Conservation (phyloP, 2,888 invertebrate species). For the Tetragonula carbonaria region DNA sequence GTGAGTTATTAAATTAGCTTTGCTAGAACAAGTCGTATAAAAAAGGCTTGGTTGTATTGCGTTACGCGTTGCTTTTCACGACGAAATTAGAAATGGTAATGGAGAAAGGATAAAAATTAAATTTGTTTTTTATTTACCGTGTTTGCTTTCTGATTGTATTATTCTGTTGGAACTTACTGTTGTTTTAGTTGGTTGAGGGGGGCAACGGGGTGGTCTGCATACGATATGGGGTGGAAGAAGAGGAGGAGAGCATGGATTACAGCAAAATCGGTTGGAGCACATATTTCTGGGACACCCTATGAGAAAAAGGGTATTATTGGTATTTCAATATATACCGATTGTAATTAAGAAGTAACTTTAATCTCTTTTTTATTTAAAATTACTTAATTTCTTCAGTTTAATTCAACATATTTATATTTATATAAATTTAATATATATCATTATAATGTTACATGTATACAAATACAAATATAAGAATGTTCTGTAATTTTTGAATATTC, state of each 20-base stretch:
- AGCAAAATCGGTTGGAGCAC: constrained; percentile 22
- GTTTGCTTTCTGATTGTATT: neutral
- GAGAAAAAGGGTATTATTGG: neutral
- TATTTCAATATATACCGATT: too few species aligned
- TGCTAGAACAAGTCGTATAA: neutral
- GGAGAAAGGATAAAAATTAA: neutral
- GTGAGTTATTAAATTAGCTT: constrained; percentile 27
- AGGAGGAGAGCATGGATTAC: neutral
- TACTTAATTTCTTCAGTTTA: too few species aligned
- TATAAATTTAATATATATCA: too few species aligned
- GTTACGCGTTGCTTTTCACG: neutral
- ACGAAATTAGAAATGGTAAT: neutral
- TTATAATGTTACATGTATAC: too few species aligned
- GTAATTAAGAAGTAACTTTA: too few species aligned
- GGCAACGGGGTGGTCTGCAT: constrained; percentile 49
- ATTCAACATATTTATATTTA: too few species aligned
- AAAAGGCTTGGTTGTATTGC: constrained; percentile 5
- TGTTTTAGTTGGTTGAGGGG: constrained; percentile 64
- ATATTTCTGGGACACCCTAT: constrained; percentile 9
- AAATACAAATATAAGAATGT: too few species aligned
- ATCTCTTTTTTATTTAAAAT: too few species aligned
- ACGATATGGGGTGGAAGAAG: constrained; percentile 26
- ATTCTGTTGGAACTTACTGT: constrained; percentile 52
- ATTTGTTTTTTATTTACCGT: neutral
- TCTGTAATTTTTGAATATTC: too few species aligned